These are phyloP conservation scores for Cephalophus harveyi DNA, from an alignment of 2,113 vertebrate genomes.

Conservation along the genomic window DNA sequence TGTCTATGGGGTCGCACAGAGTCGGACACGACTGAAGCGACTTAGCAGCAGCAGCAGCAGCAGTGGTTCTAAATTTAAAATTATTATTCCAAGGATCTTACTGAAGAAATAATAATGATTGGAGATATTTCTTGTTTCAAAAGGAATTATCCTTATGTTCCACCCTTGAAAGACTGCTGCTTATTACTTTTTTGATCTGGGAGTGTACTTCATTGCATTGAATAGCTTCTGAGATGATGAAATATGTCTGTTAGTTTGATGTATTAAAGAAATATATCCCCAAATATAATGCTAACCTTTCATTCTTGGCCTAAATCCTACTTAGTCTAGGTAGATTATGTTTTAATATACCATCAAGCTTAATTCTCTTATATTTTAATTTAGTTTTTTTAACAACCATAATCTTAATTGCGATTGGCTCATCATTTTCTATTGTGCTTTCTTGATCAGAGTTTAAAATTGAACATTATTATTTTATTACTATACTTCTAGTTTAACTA, in stretches of 20 bases:
- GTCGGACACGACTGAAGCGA: too few species aligned
- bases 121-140: neutral
- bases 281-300: neutral
- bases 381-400: neutral
- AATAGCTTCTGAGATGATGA: neutral
- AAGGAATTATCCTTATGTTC: neutral
- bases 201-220: neutral
- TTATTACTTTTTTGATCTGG: neutral
- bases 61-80: too few species aligned
- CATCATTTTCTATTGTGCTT: neutral
- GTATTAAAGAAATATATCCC: neutral
- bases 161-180: neutral
- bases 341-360: constrained; percentile 17
- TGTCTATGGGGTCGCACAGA: too few species aligned
- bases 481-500: neutral
- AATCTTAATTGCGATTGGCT: neutral
- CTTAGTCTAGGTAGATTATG: constrained; percentile 1
- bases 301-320: neutral
- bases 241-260: neutral
- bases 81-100: neutral
- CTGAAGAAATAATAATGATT: neutral
- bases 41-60: too few species aligned
- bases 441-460: neutral
- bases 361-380: constrained; percentile 20
- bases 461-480: neutral